Base-by-base conservation (phyloP, 2,888 invertebrate species). In the Euphydryas editha region DNA sequence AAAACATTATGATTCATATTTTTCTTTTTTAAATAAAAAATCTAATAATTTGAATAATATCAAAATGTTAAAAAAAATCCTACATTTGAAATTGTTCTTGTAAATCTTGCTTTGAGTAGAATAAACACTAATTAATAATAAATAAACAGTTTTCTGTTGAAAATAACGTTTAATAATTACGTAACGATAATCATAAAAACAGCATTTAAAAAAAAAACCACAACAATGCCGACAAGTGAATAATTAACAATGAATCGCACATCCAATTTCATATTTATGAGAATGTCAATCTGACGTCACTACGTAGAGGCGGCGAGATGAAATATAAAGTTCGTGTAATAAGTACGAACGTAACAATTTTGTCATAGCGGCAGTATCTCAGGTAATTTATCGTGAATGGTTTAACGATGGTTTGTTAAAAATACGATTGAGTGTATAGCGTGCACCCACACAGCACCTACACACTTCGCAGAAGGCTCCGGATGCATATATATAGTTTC, bases 401-500 rank as follows among this genome's bases (percentile, higher is more conserved):
- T 68, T 58, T 73, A 70, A 80, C 81, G 77, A 79, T 81, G 81
- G 78, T 81, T 84, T 81, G 82, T 85, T 84, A 84, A 87, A 86
- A 88, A 83, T 80, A 81, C 82, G 84, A 85, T 84, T 80, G 81
- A 80, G 78, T 74, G 51, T 71, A 72, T 57, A 64, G 57, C 65
- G 59, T 62, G 77, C 83, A 74, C 86, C 87, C 87, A 88, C 88
- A 80, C 83, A 73, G 81, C 87, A 88, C 89, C 89, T 87, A 89
- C 88, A 89, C 88, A 81, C 80, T 87, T 88, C 86, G 84, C 81
- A 84, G 87, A 87, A 87, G 88, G 87, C 81, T 82, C 75, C 72
- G 72, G 72, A 74, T 73, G 71, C 70, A 65, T 65, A 65, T 68
- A 24, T 51, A 51, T 67, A 72, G 75, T 76, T 76, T 79, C 80